Base-by-base conservation (phyloP, 2,113 vertebrate genomes). In the Pimephales promelas region DNA sequence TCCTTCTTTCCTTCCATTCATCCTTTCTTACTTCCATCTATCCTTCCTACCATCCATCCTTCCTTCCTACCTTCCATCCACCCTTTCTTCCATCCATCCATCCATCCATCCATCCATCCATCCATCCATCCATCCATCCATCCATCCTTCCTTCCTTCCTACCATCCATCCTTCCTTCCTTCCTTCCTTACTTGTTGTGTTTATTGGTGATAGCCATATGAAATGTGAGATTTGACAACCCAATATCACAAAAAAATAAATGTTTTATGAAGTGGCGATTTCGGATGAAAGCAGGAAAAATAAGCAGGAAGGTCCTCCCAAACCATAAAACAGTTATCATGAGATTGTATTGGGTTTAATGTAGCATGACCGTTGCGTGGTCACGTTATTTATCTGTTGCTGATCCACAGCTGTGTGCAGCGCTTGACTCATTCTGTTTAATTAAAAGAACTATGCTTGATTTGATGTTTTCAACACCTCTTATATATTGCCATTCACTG, bases 381-480 rank as follows among this genome's bases (percentile, higher is more conserved):
- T 54, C 24, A 34, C 43, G 6, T 77, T 22, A 59, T 77, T 54
- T 22, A 59, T 59, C 54, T 40, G 22, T 14, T 40, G 22, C 52
- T 40, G 54, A n/a, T 43, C 22, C 54, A 40, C 74, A 40, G 74
- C 54, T 77, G 31, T 77, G 74, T 59, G 74, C 54, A 36, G 68
- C 68, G 26, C 47, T 74, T 45, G 57, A 79, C 31, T 79, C 78
- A 80, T 31, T 80, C 61, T n/a, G 10, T 36, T 80, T 49, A 20
- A 52, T 64, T 49, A 80, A n/a, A 45, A 57, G 5, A 14, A 31
- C 8, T 40, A 62, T 79, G 36, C 24, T 62, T 79, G 36, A 47
- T 62, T 47, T 20, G 9, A 43, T 45, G 14, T 28, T 28, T 79
- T 45, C n/a, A 26, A 28, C 14, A 28, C n/a, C 16, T 47, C 36